Evolutionary conservation across 2,797 vertebrate species (phyloP), one percentile per base, ranked within the genome.

Genomic region (Chelmon rostratus): DNA sequence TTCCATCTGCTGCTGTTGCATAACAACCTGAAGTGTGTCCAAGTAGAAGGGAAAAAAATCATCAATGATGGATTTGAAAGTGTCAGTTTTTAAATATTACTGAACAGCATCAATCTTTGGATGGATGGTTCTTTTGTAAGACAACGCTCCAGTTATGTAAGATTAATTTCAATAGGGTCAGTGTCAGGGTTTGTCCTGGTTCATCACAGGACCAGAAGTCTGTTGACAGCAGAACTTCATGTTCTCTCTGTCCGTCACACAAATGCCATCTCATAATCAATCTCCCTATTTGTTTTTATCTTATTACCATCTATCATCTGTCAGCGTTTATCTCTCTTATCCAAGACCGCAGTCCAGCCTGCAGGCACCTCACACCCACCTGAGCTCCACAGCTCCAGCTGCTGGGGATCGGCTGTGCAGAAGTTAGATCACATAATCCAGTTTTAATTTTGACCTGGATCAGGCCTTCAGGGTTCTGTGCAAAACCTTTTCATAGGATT

Each of bases 1-100:
- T 47, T 59, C 85, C 81, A 84, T 87, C 85, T 90, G 90, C 74
- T 76, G 70, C 62, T 35, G 68, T 86, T 90, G 21, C 72, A 63
- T 79, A 86, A 87, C 56, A 72, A 19, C 31, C 52, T 65, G 49
- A 81, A 67, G 31, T 57, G 31, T 54, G 68, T 50, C 54, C 28
- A 81, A 40, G 16, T 28, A 2, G 37, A 28, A 38, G 10, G 50
- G 49, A 18, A 18, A 57, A n/a, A 40, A 49, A 15, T 25, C 28
- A 12, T 49, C 47, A 23, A 9, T 50, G 23, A 19, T 8, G 63
- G 8, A 76, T 49, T 31, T 69, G 1, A 44, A 64, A 64, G 33
- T 69, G 68, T 78, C 7, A 54, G 13, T 61, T 68, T 53, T 66
- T 35, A 47, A 18, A 44, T 1, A 5, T 19, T 11, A 70, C 2